These are phyloP conservation scores for Bombus waltoni DNA, from an alignment of 1,140 invertebrate genomes.

Conservation along the genomic window DNA sequence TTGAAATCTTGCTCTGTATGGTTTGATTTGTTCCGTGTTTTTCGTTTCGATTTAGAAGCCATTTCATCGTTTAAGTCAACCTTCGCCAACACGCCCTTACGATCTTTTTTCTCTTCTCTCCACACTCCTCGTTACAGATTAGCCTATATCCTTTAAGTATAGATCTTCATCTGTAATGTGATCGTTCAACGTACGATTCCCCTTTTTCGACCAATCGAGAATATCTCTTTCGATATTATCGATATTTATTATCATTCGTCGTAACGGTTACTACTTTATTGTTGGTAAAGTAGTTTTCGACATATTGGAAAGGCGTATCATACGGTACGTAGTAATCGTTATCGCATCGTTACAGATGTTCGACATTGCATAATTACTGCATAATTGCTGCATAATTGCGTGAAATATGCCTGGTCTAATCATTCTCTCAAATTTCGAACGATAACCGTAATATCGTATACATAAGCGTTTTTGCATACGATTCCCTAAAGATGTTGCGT, in stretches of 20 bases:
- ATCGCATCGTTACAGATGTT: no score
- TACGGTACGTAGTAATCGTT: no score
- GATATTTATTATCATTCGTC: neutral
- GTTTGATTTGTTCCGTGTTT: neutral
- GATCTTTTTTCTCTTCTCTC: neutral
- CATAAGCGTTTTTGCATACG: neutral
- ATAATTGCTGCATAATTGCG: no score
- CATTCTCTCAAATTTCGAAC: no score
- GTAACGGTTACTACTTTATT: neutral
- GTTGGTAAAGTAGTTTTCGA: no score
- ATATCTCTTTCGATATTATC: neutral
- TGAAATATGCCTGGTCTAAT: no score
- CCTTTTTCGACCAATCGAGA: neutral
- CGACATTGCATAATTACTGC: no score
- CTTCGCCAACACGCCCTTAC: no score
- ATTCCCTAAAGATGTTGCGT: neutral
- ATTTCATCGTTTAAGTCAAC: neutral
- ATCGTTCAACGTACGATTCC: neutral
- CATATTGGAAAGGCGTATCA: no score
- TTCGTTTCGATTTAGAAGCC: slow-evolving; percentile 15
- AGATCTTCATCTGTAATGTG: neutral
- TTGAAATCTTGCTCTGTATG: slow-evolving; percentile 34
- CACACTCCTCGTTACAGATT: neutral
- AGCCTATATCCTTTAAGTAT: neutral
- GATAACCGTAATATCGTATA: no score